Evolutionary conservation across 2,797 vertebrate species (phyloP).

Genomic region (Brachyalestes nurse): DNA sequence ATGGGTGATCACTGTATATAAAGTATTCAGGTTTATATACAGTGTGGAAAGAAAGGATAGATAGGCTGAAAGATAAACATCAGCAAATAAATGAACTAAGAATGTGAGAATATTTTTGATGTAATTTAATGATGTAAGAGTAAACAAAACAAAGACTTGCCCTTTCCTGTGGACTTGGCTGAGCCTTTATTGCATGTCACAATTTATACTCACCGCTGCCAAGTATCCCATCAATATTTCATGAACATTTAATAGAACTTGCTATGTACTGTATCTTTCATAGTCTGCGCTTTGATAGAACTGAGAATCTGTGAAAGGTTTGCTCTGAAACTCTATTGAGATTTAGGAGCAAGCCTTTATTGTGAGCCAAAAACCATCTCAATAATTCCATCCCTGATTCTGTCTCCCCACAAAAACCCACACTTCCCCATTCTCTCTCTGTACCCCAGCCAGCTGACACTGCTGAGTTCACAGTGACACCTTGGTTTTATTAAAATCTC

Average conservation of each 20-base stretch:
- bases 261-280: constrained; percentile 4
- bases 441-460: neutral
- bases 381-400: neutral
- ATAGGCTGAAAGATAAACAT: neutral
- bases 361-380: neutral
- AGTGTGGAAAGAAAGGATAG: neutral
- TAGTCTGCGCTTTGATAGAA: neutral
- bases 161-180: constrained; percentile 24
- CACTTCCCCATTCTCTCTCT: neutral
- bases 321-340: neutral
- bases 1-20: neutral
- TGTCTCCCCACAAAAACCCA: neutral
- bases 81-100: constrained; percentile 1
- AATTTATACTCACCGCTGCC: constrained; percentile 24
- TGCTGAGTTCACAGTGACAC: neutral
- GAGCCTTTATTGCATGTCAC: constrained; percentile 3
- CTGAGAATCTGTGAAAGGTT: constrained; percentile 1
- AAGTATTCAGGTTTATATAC: neutral
- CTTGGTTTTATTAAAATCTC: neutral
- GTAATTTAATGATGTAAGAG: neutral
- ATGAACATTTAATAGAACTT: constrained; percentile 34
- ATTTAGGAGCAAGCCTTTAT: constrained; percentile 1
- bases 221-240: constrained; percentile 31
- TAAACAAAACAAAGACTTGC: constrained; percentile 10
- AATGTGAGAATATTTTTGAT: neutral